Evolutionary conservation across 2,113 vertebrate genomes (phyloP).

Genomic region (Phylloscopus trochiloides): DNA sequence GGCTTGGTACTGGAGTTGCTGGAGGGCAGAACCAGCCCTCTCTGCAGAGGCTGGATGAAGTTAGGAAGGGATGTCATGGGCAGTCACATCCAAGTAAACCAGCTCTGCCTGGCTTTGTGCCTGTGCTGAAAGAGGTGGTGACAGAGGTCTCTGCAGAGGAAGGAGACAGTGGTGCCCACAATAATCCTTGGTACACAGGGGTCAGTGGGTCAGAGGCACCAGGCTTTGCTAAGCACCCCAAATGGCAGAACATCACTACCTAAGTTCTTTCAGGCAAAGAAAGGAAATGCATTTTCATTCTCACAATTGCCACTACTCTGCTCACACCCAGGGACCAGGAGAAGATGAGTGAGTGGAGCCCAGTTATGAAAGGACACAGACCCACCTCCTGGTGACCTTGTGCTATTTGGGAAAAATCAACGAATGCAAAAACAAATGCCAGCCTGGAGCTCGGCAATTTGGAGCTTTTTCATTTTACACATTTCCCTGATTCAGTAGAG

Average conservation of each 20-base stretch:
- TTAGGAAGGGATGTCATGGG: neutral
- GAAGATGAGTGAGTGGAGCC: neutral
- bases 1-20: neutral
- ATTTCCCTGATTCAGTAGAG: neutral
- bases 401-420: neutral
- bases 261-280: neutral
- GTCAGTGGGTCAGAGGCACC: neutral
- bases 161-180: neutral
- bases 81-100: neutral
- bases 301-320: neutral
- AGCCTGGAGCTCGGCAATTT: neutral
- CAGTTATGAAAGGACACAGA: neutral
- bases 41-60: rapidly evolving
- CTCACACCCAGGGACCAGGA: rapidly evolving
- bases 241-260: neutral
- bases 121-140: neutral
- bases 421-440: neutral
- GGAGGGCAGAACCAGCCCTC: neutral
- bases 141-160: neutral
- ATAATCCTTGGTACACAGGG: neutral
- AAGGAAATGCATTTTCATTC: neutral
- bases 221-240: neutral
- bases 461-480: neutral
- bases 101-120: neutral
- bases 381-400: neutral